phyloP scores from a whole-genome alignment of 2,888 invertebrate species.

The Noctua pronuba region DNA sequence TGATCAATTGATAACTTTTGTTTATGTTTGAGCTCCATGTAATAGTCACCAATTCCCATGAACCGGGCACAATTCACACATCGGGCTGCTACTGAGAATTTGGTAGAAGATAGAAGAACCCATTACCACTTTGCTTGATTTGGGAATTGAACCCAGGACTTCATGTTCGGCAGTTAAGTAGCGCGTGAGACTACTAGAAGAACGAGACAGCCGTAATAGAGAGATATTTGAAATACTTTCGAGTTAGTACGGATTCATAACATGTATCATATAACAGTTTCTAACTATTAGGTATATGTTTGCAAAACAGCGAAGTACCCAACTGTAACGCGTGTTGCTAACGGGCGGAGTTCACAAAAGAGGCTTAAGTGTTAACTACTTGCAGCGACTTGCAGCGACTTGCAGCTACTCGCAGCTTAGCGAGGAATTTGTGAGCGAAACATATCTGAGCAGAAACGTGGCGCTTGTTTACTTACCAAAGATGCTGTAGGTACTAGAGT shows the following conservation, averaged over 20 bases:
- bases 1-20: background rate
- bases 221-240: background rate
- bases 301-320: conserved; percentile 36
- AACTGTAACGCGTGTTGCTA: conserved; percentile 54
- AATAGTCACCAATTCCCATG: background rate
- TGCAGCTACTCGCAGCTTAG: conserved; percentile 59
- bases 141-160: background rate
- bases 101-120: background rate
- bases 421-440: conserved; percentile 51
- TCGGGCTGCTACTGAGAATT: background rate
- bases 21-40: background rate
- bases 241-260: background rate
- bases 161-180: background rate
- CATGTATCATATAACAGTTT: conserved; percentile 8
- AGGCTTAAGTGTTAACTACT: conserved; percentile 68
- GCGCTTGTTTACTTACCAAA: conserved; percentile 1
- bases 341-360: conserved; percentile 64
- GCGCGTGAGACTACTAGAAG: background rate
- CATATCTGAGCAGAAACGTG: conserved; percentile 41
- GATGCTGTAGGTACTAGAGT: conserved; percentile 2
- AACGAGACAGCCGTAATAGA: background rate
- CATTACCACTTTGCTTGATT: background rate
- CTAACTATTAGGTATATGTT: conserved; percentile 21
- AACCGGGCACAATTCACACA: background rate
- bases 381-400: conserved; percentile 51